A percentile compares a stretch with the other conserved stretches of the same genome.
These are phyloP conservation scores for Synergus laeviventris DNA, from an alignment of 2,888 invertebrate species.

Conservation along the genomic window DNA sequence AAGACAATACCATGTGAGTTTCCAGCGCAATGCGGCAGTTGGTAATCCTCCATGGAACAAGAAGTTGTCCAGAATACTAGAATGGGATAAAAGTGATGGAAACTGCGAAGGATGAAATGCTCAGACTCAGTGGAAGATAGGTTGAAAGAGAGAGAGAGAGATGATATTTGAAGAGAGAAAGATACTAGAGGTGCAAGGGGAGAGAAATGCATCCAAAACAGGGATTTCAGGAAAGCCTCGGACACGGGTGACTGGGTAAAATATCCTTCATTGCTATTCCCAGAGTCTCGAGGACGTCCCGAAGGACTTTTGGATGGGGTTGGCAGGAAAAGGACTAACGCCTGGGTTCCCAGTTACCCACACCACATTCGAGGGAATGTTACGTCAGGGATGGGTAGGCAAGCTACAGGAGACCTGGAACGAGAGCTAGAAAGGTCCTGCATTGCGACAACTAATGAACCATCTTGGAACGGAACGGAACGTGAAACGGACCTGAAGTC, in stretches of 20 bases:
- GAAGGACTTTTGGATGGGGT: constrained; percentile 48
- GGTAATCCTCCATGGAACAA: constrained; percentile 47
- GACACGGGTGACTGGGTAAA: constrained; percentile 68
- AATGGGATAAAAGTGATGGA: constrained; percentile 38
- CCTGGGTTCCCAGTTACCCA: constrained; percentile 31
- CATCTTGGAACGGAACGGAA: constrained; percentile 71
- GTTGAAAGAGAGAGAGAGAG: constrained; percentile 1
- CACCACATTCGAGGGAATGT: constrained; percentile 4
- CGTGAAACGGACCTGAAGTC: constrained; percentile 65
- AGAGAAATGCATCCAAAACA: constrained; percentile 57
- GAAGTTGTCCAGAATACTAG: constrained; percentile 37
- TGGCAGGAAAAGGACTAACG: constrained; percentile 53
- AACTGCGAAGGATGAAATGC: constrained; percentile 38
- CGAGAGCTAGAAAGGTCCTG: constrained; percentile 68
- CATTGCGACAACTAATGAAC: constrained; percentile 76
- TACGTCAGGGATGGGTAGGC: constrained; percentile 39
- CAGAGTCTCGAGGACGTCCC: constrained; percentile 58
- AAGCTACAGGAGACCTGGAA: constrained; percentile 52
- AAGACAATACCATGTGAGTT: constrained; percentile 34
- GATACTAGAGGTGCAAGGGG: not conserved
- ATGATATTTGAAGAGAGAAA: constrained; percentile 30
- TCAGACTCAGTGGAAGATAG: constrained; percentile 15
- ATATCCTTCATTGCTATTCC: constrained; percentile 70
- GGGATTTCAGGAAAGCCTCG: constrained; percentile 68
- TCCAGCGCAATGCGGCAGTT: constrained; percentile 50